Conservation (phyloP, 1,140 invertebrate genomes). For the Maniola jurtina region DNA sequence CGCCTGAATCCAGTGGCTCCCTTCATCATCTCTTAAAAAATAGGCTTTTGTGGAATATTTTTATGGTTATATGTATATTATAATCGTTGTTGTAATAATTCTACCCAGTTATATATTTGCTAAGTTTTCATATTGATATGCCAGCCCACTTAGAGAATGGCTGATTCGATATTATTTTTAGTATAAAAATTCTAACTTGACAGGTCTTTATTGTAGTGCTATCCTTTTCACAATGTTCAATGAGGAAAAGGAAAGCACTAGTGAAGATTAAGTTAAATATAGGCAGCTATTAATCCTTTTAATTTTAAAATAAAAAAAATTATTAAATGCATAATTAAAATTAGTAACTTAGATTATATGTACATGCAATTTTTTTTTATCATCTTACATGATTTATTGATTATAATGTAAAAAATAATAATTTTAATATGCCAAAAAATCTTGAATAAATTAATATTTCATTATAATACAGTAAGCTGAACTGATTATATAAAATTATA, state of each 20-base stretch:
- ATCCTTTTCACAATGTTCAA: too few relatives aligned
- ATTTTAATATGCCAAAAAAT: too few relatives aligned
- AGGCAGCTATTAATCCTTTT: background rate
- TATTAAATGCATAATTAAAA: too few relatives aligned
- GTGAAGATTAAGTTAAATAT: background rate
- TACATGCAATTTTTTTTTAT: too few relatives aligned
- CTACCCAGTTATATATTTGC: constrained; percentile 14
- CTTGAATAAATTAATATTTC: background rate
- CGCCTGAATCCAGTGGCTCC: too few relatives aligned
- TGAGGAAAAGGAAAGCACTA: too few relatives aligned
- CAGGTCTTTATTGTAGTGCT: too few relatives aligned
- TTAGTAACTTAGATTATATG: too few relatives aligned
- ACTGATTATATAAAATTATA: background rate
- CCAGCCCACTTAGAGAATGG: background rate
- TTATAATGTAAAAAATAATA: too few relatives aligned
- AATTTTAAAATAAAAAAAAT: too few relatives aligned
- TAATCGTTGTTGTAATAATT: constrained; percentile 39
- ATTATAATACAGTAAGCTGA: background rate
- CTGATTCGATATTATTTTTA: background rate
- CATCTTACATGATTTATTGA: too few relatives aligned
- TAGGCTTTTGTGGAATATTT: constrained; percentile 34
- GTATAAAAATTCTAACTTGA: background rate
- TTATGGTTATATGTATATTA: constrained; percentile 38
- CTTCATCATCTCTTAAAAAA: too few relatives aligned
- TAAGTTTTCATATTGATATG: constrained; percentile 2